These are phyloP conservation scores for Falco cherrug DNA, from an alignment of 2,797 vertebrate genomes.

Conservation along the genomic window DNA sequence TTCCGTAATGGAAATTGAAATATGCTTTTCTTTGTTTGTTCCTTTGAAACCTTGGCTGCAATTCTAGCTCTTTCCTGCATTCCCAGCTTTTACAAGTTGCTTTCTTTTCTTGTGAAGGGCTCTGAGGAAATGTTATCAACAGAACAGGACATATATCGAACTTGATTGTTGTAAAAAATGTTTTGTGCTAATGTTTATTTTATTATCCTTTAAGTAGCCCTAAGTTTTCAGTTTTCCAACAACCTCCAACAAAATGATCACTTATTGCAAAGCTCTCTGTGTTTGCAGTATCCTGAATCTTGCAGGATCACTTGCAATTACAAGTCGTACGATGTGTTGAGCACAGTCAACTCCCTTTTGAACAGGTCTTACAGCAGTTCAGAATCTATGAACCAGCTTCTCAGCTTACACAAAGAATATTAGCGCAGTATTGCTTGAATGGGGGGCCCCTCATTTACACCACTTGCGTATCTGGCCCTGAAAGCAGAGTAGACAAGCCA, in stretches of 20 bases:
- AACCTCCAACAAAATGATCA: background rate
- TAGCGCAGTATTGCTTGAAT: background rate
- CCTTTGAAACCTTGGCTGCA: conserved; percentile 15
- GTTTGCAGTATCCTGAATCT: background rate
- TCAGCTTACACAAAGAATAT: background rate
- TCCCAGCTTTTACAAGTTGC: conserved; percentile 26
- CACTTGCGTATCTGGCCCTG: background rate
- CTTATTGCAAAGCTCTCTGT: background rate
- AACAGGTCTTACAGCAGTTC: background rate
- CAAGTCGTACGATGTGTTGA: background rate
- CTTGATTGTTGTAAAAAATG: conserved; percentile 23
- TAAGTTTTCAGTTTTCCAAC: conserved; percentile 24
- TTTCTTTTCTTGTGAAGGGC: background rate
- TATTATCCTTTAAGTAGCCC: conserved; percentile 26
- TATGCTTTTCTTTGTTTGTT: background rate
- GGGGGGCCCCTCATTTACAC: background rate
- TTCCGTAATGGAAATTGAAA: conserved; percentile 11
- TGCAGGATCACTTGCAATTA: background rate
- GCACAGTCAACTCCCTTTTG: background rate
- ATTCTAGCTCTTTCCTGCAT: conserved; percentile 18
- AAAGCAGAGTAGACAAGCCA: background rate
- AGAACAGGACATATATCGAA: conserved; percentile 24
- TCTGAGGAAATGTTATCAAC: conserved; percentile 17
- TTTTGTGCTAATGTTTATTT: conserved; percentile 51
- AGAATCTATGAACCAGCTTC: background rate